A percentile compares a stretch with the other conserved stretches of the same genome.
These are phyloP conservation scores for Campoletis sonorensis DNA, from an alignment of 1,140 invertebrate species.

Conservation along the genomic window DNA sequence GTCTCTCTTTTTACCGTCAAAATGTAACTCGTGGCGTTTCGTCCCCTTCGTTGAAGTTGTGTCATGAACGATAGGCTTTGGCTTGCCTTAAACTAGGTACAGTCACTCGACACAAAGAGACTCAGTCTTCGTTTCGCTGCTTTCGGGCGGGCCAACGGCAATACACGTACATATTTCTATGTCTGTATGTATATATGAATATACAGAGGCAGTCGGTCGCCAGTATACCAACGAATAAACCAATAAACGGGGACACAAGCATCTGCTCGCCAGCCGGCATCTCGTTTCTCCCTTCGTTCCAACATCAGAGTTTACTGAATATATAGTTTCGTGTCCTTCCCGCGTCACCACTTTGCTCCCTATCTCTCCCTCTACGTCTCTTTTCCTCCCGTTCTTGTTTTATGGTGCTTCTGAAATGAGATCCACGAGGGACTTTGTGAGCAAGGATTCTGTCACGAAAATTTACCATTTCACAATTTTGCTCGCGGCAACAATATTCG, in stretches of 20 bases:
- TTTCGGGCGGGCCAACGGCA: slow-evolving; percentile 29
- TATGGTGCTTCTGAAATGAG: slow-evolving; percentile 73
- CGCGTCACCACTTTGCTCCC: slow-evolving; percentile 9
- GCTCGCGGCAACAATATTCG: slow-evolving; percentile 31
- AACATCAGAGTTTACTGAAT: slow-evolving; percentile 20
- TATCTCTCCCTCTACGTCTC: slow-evolving; percentile 15
- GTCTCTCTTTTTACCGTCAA: not conserved
- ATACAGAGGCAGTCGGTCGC: slow-evolving; percentile 16
- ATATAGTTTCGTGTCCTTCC: slow-evolving; percentile 5
- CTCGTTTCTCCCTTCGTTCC: slow-evolving; percentile 59
- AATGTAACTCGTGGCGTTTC: not conserved
- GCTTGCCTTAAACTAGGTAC: slow-evolving; percentile 1
- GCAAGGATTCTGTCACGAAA: not conserved
- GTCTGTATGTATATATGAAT: not conserved
- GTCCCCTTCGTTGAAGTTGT: slow-evolving; percentile 11
- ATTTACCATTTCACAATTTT: slow-evolving; percentile 2
- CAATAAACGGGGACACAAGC: slow-evolving; percentile 75
- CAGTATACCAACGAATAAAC: slow-evolving; percentile 72
- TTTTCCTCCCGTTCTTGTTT: slow-evolving; percentile 60
- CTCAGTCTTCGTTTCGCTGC: slow-evolving; percentile 35
- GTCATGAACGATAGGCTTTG: slow-evolving; percentile 32
- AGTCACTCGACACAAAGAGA: slow-evolving; percentile 36
- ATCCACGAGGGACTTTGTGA: slow-evolving; percentile 60
- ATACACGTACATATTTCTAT: not conserved
- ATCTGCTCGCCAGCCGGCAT: slow-evolving; percentile 77